These are phyloP conservation scores for Passerculus sandwichensis DNA, from an alignment of 2,797 vertebrate species.

Conservation along the genomic window DNA sequence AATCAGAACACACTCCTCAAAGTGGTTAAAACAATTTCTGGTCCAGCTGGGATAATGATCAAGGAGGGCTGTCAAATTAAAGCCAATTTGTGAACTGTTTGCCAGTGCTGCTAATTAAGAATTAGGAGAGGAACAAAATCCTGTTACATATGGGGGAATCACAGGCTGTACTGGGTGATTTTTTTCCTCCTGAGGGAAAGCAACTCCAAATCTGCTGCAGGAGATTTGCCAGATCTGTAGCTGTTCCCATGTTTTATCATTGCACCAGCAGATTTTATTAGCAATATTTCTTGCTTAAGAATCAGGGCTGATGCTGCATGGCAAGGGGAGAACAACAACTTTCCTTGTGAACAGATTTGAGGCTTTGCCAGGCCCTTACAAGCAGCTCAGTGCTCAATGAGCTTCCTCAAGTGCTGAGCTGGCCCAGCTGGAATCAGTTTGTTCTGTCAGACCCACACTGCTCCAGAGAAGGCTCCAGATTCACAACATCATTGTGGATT, in stretches of 20 bases:
- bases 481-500: not conserved
- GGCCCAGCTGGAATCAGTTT: not conserved
- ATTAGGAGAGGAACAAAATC: slow-evolving; percentile 17
- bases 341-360: slow-evolving; percentile 47
- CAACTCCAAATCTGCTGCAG: not conserved
- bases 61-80: not conserved
- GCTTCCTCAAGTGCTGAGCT: slow-evolving; percentile 38
- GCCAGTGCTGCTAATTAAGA: slow-evolving; percentile 25
- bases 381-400: slow-evolving; percentile 43
- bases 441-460: not conserved
- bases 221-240: not conserved
- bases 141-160: not conserved
- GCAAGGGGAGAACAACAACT: slow-evolving; percentile 37
- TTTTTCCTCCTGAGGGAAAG: slow-evolving; percentile 3
- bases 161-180: not conserved
- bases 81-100: slow-evolving; percentile 11
- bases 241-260: not conserved
- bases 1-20: not conserved
- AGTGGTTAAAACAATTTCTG: not conserved
- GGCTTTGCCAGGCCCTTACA: slow-evolving; percentile 45
- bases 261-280: not conserved
- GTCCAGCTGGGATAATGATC: not conserved
- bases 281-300: not conserved
- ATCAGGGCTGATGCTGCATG: not conserved
- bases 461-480: not conserved